Percentiles rank a stretch among this genome's conserved stretches.
phyloP scores from a whole-genome alignment of 2,888 invertebrate genomes.

The Mechanitis mazaeus region DNA sequence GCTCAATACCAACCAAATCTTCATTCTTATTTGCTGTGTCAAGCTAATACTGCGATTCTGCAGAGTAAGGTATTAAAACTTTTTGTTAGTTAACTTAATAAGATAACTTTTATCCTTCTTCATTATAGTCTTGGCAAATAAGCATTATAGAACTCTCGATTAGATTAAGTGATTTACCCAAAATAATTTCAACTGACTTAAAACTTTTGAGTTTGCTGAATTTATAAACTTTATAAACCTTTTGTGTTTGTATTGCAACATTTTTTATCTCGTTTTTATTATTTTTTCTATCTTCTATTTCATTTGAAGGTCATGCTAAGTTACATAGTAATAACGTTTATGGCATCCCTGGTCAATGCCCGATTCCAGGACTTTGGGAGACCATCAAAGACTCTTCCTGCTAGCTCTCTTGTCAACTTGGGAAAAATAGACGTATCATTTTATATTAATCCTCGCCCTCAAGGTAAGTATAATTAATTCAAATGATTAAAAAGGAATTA shows the following conservation, averaged over 20 bases:
- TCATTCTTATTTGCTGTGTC: conserved; percentile 34
- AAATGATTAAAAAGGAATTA: no score
- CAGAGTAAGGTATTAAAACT: conserved; percentile 23
- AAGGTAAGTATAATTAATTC: conserved; percentile 38
- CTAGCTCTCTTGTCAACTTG: conserved; percentile 61
- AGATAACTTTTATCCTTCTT: conserved; percentile 16
- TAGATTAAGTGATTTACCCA: conserved; percentile 13
- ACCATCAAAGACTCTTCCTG: conserved; percentile 42
- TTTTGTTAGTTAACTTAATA: conserved; percentile 12
- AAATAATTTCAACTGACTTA: conserved; percentile 12
- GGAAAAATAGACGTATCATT: conserved; percentile 68
- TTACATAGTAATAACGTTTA: conserved; percentile 30
- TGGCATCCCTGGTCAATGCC: conserved; percentile 35
- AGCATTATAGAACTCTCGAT: conserved; percentile 13
- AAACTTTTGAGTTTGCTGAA: conserved; percentile 12
- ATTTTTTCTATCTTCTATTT: conserved; percentile 15
- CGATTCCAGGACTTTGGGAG: conserved; percentile 40
- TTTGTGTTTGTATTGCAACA: not conserved
- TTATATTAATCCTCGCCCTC: conserved; percentile 50
- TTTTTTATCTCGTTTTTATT: not conserved
- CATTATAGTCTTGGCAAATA: conserved; percentile 11
- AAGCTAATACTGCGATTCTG: conserved; percentile 25
- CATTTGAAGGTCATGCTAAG: conserved; percentile 36
- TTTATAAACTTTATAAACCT: conserved; percentile 3
- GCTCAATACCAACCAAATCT: conserved; percentile 48